Percentiles rank a stretch among this genome's conserved stretches.
These are phyloP conservation scores for Xanthia icteritia DNA, from an alignment of 2,888 invertebrate species.

Conservation along the genomic window DNA sequence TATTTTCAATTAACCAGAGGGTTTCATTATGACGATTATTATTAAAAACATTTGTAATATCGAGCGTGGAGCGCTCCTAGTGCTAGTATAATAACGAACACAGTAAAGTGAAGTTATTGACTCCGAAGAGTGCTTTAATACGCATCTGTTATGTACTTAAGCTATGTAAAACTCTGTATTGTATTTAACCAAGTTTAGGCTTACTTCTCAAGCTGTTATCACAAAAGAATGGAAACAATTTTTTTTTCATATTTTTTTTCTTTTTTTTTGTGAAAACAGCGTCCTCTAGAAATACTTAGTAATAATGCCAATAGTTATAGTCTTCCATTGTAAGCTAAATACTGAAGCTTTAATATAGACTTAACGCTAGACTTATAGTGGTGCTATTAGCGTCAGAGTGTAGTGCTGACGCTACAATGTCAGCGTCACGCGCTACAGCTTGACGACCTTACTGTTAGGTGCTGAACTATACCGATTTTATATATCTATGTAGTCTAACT, in stretches of 20 bases:
- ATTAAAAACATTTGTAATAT: neutral
- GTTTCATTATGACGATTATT: neutral
- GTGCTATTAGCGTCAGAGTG: slow-evolving; percentile 69
- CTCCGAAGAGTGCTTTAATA: slow-evolving; percentile 75
- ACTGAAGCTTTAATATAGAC: slow-evolving; percentile 86
- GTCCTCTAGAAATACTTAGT: slow-evolving; percentile 37
- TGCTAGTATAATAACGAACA: slow-evolving; percentile 25
- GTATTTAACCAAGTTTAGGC: slow-evolving; percentile 29
- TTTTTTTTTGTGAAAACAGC: slow-evolving; percentile 18
- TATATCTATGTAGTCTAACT: slow-evolving; percentile 16
- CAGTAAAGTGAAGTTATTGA: slow-evolving; percentile 61
- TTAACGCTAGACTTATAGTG: slow-evolving; percentile 76
- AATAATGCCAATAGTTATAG: slow-evolving; percentile 65
- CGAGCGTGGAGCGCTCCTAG: slow-evolving; percentile 27
- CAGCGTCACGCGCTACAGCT: slow-evolving; percentile 31
- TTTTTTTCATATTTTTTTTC: neutral
- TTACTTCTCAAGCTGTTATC: slow-evolving; percentile 38
- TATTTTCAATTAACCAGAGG: neutral
- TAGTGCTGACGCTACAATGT: slow-evolving; percentile 40
- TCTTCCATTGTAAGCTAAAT: slow-evolving; percentile 83
- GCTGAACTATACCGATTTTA: slow-evolving; percentile 46
- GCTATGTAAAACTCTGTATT: slow-evolving; percentile 32
- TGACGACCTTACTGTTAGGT: slow-evolving; percentile 44
- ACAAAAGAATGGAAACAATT: neutral
- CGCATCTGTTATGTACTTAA: slow-evolving; percentile 57